Percentiles rank a stretch among this genome's conserved stretches.
Conservation (phyloP, 2,113 vertebrate species). For the Helogale parvula region DNA sequence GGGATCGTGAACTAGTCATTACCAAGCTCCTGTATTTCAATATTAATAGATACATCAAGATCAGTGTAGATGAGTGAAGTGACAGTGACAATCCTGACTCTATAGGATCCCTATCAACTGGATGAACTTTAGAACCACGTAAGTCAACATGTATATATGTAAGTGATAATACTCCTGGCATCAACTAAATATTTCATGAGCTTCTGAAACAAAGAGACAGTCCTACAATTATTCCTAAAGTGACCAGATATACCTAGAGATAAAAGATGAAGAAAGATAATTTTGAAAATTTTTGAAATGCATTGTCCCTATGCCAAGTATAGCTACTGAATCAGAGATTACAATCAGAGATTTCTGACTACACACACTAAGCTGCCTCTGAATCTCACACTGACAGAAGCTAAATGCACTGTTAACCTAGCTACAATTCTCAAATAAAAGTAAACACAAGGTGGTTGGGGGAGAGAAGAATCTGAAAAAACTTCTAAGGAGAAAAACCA, state of each 20-base stretch:
- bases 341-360: background rate
- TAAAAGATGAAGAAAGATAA: background rate
- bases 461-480: background rate
- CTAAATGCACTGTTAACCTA: background rate
- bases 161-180: background rate
- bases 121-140: background rate
- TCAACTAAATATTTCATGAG: background rate
- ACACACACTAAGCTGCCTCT: background rate
- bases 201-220: background rate
- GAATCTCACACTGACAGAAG: background rate
- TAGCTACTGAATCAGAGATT: background rate
- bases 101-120: background rate
- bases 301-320: background rate
- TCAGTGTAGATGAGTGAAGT: background rate
- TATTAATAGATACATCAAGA: background rate
- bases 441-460: background rate
- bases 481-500: slow-evolving; percentile 9
- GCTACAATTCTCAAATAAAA: background rate
- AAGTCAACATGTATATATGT: background rate
- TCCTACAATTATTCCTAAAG: slow-evolving; percentile 38
- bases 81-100: background rate
- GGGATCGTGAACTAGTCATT: background rate
- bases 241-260: background rate
- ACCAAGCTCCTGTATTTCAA: slow-evolving; percentile 10
- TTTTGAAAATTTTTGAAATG: background rate